Base-by-base conservation (phyloP, 2,888 invertebrate species). In the Anagyrus pseudococci region DNA sequence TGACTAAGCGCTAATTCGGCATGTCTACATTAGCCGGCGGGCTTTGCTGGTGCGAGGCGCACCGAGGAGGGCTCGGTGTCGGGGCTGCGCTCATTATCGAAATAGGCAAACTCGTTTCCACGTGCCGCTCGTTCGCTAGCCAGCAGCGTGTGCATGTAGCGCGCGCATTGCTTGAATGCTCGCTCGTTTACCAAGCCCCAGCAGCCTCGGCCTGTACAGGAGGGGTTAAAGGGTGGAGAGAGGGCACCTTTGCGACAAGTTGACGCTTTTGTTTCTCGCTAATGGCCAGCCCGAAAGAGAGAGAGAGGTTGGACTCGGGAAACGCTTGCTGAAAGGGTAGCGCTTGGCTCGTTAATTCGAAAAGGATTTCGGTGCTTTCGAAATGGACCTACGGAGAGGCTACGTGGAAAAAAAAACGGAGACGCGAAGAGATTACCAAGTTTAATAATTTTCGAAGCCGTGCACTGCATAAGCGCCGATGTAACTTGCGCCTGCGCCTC, bases 231-330 rank as follows among this genome's bases (percentile, higher is more conserved):
- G 29, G 29, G 25, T 25, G 25, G 19, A 29, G 40, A 6, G 40
- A 17, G 33, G 4, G 19, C 19, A 43, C n/a, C 44, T 19, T 40
- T 50, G 57, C 62, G 62, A 57, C 62, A 62, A 62, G 48, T 53
- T 53, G 58, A 57, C 48, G 56, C 53, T 62, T 53, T 58, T 53
- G 58, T 65, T 64, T 64, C 66, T 67, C 58, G 64, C 62, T 62
- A 59, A 58, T 65, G 64, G 63, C 54, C 58, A 54, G 47, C 17
- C 41, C 22, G 19, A 25, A 10, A 41, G 46, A 58, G 58, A 52
- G 50, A 62, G 49, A 49, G 49, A 52, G 47, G 15, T 20, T 15
- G 15, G 50, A 44, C 19, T 8, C 17, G 19, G 52, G 40, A 40
- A 26, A n/a, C 10, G 47, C 10, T 29, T 10, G 17, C n/a, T 13